These are phyloP conservation scores for Sialia sialis DNA, from an alignment of 2,113 vertebrate genomes.

Conservation along the genomic window DNA sequence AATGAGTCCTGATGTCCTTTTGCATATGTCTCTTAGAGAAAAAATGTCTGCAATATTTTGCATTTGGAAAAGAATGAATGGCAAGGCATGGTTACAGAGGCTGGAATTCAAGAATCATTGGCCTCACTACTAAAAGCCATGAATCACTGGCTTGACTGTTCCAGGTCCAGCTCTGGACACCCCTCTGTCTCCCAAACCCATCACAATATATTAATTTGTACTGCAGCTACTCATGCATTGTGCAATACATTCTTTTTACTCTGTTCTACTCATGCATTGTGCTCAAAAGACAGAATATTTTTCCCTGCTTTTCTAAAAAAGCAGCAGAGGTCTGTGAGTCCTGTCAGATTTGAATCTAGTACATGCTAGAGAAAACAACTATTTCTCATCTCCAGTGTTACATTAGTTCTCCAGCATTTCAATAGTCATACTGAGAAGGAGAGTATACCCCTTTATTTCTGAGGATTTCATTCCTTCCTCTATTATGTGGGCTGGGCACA, in stretches of 20 bases:
- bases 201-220: slow-evolving; percentile 6
- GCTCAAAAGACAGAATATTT: neutral
- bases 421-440: neutral
- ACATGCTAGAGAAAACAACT: neutral
- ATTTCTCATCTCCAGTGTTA: neutral
- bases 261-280: neutral
- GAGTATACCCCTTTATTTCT: neutral
- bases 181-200: neutral
- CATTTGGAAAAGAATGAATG: slow-evolving; percentile 12
- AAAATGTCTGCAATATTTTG: neutral
- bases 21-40: neutral
- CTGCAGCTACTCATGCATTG: slow-evolving; percentile 8
- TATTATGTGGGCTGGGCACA: slow-evolving; percentile 27
- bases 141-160: slow-evolving; percentile 30
- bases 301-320: neutral
- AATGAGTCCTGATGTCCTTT: neutral
- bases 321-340: neutral
- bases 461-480: slow-evolving; percentile 9
- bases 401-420: neutral
- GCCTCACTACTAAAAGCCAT: neutral
- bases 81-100: neutral
- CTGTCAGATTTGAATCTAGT: neutral
- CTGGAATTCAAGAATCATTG: slow-evolving; percentile 27
- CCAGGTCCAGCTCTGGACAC: neutral
- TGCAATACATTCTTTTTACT: slow-evolving; percentile 13